Conservation (phyloP, 2,797 vertebrate species). For the Spinus olivaceus region DNA sequence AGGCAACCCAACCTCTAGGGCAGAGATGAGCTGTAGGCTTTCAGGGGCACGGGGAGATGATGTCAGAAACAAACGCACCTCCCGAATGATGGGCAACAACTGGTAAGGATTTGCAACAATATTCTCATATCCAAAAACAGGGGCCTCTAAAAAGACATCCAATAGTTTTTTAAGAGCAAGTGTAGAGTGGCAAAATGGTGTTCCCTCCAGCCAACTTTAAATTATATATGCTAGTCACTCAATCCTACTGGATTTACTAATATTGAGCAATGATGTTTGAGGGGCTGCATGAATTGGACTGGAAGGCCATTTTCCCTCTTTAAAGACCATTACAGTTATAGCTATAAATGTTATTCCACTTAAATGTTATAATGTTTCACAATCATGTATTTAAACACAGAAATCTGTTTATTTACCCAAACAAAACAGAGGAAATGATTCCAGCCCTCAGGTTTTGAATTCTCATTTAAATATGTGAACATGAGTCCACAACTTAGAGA, state of each 20-base stretch:
- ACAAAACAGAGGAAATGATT: slow-evolving; percentile 83
- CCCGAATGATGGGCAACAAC: not conserved
- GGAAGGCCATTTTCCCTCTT: not conserved
- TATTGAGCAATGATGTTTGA: not conserved
- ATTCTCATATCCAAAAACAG: not conserved
- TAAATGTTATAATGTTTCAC: slow-evolving; percentile 62
- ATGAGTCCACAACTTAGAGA: slow-evolving; percentile 77
- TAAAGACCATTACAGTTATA: not conserved
- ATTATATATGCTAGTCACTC: not conserved
- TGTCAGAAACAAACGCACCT: not conserved
- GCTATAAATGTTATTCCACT: not conserved
- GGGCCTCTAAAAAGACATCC: not conserved
- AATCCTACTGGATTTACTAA: not conserved
- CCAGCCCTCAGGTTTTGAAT: slow-evolving; percentile 81
- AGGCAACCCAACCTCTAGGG: not conserved
- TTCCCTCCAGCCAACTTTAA: not conserved
- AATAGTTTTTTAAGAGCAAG: not conserved
- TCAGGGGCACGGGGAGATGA: not conserved
- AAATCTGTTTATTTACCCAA: slow-evolving; percentile 86
- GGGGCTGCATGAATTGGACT: not conserved
- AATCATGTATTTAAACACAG: slow-evolving; percentile 79
- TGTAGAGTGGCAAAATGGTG: not conserved
- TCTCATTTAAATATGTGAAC: slow-evolving; percentile 82
- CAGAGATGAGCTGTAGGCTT: not conserved
- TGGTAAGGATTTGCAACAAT: not conserved